Base-by-base conservation (phyloP, 2,888 invertebrate genomes). In the Ectemnius lituratus region DNA sequence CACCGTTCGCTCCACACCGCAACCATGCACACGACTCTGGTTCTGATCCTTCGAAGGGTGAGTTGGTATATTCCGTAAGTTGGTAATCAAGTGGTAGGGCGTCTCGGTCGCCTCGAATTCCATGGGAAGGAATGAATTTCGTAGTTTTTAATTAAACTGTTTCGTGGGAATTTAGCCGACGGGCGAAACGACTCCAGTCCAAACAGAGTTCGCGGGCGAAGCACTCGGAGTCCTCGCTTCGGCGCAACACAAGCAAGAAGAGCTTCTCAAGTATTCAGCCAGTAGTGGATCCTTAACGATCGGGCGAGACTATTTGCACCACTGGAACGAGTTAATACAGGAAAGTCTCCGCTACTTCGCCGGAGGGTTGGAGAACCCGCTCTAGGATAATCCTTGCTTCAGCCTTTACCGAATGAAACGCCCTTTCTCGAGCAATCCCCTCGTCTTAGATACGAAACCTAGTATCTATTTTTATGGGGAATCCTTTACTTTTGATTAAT, bases 241-340 rank as follows among this genome's bases (percentile, higher is more conserved):
- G 1, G 57, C 28, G 20, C 56, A 73, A 62, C 64, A 62, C 16
- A 61, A 28, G 59, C 23, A 70, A 28, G 67, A 68, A 52, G 67
- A 75, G 65, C 67, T 58, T 63, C 52, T 73, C 67, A 61, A 59
- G 73, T 67, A 62, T 45, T 57, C 47, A 56, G 76, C 74, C 73
- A 69, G 79, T 80, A 85, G 82, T 79, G 82, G 78, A 80, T 80
- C 80, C 83, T 82, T 85, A 87, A 86, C 84, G 86, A 85, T 73
- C 79, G 69, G 62, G 62, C 70, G 72, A 76, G 84, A 83, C 76
- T 82, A 80, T 84, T 84, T 79, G 80, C 80, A 80, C 78, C 77
- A 74, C 75, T 80, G 80, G 81, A 85, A 85, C 84, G 86, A 87
- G 84, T 86, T 87, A 88, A 88, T 85, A 85, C 85, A 82, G 74